These are phyloP conservation scores for Acanthococcus lagerstroemiae DNA, from an alignment of 2,888 invertebrate genomes.

Conservation along the genomic window DNA sequence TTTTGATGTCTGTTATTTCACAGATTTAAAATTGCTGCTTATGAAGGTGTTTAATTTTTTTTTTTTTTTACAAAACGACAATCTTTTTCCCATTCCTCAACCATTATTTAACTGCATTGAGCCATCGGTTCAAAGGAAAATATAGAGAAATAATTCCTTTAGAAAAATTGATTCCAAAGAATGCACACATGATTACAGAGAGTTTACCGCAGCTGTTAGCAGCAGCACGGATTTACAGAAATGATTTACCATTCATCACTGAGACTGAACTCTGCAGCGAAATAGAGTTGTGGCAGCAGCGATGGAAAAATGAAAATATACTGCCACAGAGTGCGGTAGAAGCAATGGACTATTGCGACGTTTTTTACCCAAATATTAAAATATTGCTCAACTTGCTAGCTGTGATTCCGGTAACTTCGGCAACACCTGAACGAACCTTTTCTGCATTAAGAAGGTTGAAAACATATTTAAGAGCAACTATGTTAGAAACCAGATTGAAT, in stretches of 20 bases:
- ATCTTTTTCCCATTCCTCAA: not conserved
- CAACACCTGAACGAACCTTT: constrained; percentile 26
- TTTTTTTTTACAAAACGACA: not conserved
- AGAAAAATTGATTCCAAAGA: not conserved
- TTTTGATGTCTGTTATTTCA: not conserved
- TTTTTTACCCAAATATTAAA: not conserved
- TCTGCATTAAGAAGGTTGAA: not conserved
- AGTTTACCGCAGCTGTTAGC: not conserved
- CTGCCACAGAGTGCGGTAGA: not conserved
- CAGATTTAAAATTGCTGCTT: not conserved
- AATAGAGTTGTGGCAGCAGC: not conserved
- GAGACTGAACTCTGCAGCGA: not conserved
- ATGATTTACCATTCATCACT: not conserved
- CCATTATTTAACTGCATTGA: not conserved
- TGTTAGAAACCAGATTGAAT: not conserved
- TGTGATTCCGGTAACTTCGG: constrained; percentile 32
- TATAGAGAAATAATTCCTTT: not conserved
- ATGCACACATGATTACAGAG: not conserved
- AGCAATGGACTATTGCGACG: not conserved
- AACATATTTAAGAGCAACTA: constrained; percentile 1
- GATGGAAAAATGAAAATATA: not conserved
- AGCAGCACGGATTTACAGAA: not conserved
- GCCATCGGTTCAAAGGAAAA: not conserved
- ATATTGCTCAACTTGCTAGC: constrained; percentile 12
- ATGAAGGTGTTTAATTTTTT: not conserved